Conservation (phyloP, 2,113 vertebrate genomes). For the Cepphus grylle region DNA sequence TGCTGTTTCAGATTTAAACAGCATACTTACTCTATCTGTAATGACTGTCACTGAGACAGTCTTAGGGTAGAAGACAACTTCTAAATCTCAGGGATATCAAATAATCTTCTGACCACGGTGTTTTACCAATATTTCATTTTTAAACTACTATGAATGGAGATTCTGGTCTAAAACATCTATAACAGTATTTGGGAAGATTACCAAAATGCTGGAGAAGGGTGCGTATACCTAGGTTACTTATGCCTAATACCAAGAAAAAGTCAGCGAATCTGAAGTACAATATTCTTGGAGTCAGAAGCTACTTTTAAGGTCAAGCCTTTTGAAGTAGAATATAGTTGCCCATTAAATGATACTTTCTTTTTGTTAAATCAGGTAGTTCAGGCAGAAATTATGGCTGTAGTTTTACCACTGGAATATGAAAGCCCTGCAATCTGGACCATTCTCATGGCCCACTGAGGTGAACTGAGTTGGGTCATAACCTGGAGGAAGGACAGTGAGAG, state of each 20-base stretch:
- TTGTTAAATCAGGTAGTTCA: neutral
- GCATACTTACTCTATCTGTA: neutral
- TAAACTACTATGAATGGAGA: neutral
- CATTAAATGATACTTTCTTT: neutral
- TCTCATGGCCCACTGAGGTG: neutral
- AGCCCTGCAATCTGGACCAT: neutral
- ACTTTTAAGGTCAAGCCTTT: neutral
- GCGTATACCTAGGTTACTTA: neutral
- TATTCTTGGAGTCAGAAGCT: neutral
- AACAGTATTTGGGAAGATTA: neutral
- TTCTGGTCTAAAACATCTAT: neutral
- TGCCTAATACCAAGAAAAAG: neutral
- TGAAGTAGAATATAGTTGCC: neutral
- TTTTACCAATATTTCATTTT: neutral
- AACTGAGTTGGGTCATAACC: neutral
- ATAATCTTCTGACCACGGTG: neutral
- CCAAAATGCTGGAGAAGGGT: neutral
- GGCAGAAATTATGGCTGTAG: neutral
- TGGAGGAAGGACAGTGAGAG: neutral
- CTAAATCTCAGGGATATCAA: neutral
- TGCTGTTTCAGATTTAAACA: neutral
- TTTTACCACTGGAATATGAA: neutral
- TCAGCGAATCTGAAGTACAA: neutral
- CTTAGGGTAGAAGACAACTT: neutral
- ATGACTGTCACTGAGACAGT: fast-evolving